These are phyloP conservation scores for Cettia cetti DNA, from an alignment of 2,113 vertebrate genomes.

Conservation along the genomic window DNA sequence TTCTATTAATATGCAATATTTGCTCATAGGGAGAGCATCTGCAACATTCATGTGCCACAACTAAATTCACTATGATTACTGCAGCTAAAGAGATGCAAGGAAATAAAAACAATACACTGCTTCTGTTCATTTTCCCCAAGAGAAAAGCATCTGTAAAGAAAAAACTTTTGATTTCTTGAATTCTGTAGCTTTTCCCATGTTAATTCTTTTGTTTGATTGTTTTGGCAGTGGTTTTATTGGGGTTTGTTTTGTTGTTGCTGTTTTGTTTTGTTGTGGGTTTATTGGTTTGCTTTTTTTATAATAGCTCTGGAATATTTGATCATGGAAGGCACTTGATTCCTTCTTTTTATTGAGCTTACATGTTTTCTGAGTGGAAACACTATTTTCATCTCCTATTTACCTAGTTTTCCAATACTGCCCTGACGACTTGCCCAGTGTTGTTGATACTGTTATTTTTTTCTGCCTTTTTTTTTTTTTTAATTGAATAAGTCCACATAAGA, in stretches of 20 bases:
- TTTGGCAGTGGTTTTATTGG: not conserved
- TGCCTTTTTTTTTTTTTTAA: not conserved
- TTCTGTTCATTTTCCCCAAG: not conserved
- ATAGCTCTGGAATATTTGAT: not conserved
- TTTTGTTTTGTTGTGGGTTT: not conserved
- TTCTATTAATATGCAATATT: not conserved
- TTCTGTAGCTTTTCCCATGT: not conserved
- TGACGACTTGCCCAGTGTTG: not conserved
- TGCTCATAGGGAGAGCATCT: not conserved
- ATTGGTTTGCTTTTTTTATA: not conserved
- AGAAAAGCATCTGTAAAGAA: not conserved
- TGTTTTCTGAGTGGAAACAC: not conserved
- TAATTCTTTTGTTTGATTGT: not conserved
- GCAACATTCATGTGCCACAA: not conserved
- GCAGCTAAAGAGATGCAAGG: not conserved
- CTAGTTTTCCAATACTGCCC: not conserved
- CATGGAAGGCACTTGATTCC: not conserved
- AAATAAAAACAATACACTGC: not conserved
- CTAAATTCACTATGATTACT: not conserved
- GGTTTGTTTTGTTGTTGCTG: not conserved
- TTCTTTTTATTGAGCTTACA: not conserved
- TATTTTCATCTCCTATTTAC: not conserved
- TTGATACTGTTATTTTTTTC: not conserved
- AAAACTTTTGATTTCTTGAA: not conserved
- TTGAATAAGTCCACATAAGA: not conserved